Evolutionary conservation across 2,797 vertebrate species (phyloP).

Genomic region (Coranthus polyacanthus): DNA sequence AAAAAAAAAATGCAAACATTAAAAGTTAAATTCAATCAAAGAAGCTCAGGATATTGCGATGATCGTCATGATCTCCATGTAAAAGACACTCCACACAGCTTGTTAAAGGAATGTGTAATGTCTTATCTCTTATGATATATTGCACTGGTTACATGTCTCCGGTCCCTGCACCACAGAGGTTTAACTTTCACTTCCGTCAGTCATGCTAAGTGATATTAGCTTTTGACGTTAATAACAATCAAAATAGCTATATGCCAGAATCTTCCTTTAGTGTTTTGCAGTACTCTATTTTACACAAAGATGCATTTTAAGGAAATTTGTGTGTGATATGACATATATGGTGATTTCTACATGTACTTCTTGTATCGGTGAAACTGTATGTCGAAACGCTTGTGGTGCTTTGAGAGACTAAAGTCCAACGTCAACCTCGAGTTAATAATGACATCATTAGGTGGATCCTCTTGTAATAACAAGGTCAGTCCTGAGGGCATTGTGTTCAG

Average conservation of each 20-base stretch:
- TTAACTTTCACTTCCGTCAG: neutral
- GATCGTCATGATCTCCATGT: neutral
- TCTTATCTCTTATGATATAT: too few relatives aligned
- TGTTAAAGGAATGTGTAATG: too few relatives aligned
- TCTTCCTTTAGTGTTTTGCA: too few relatives aligned
- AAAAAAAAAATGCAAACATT: neutral
- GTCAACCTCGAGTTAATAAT: conserved; percentile 72
- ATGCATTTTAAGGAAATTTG: too few relatives aligned
- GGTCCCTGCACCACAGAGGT: neutral
- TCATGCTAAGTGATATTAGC: neutral
- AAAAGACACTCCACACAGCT: neutral
- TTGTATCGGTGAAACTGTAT: conserved; percentile 40
- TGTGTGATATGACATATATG: too few relatives aligned
- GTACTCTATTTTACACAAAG: too few relatives aligned
- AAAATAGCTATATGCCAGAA: neutral
- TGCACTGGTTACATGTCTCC: too few relatives aligned
- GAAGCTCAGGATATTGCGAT: neutral
- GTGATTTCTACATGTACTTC: too few relatives aligned
- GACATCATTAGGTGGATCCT: conserved; percentile 49
- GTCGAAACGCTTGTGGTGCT: conserved; percentile 55
- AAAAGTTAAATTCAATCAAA: conserved; percentile 4
- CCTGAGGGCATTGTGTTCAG: conserved; percentile 57
- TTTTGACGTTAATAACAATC: neutral
- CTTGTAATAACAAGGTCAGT: conserved; percentile 68
- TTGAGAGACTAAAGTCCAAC: conserved; percentile 58